Conservation (phyloP, 2,113 vertebrate genomes). For the Ciconia stormi region DNA sequence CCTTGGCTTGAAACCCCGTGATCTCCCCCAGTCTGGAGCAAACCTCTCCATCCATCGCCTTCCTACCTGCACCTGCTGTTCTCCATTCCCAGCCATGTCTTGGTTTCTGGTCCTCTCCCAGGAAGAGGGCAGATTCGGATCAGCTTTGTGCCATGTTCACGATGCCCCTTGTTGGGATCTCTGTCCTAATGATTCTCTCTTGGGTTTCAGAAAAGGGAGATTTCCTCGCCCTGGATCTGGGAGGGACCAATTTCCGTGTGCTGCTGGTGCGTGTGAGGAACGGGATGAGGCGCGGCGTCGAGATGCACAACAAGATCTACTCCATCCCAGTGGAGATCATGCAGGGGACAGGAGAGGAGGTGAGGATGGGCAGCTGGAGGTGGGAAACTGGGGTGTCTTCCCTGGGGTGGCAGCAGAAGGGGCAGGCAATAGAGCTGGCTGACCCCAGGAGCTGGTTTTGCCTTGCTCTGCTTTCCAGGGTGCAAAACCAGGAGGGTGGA, state of each 20-base stretch:
- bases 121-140: neutral
- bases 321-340: slow-evolving; percentile 88
- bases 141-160: neutral
- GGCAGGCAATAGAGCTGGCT: neutral
- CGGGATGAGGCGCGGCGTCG: slow-evolving; percentile 81
- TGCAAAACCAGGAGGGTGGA: neutral
- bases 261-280: slow-evolving; percentile 87
- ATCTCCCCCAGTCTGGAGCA: neutral
- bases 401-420: neutral
- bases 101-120: neutral
- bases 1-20: neutral
- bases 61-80: neutral
- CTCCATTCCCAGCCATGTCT: fast-evolving
- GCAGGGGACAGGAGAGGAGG: slow-evolving; percentile 95
- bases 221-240: slow-evolving; percentile 93
- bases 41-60: neutral
- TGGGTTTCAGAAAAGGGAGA: slow-evolving; percentile 87
- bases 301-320: slow-evolving; percentile 99
- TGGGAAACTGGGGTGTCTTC: fast-evolving
- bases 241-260: slow-evolving; percentile 95
- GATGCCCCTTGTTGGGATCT: fast-evolving
- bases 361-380: slow-evolving; percentile 25
- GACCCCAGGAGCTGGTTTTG: neutral
- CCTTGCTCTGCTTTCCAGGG: neutral
- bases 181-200: neutral